A percentile compares a stretch with the other conserved stretches of the same genome.
Conservation (phyloP, 1,140 invertebrate species). For the Temnothorax curvispinosus region DNA sequence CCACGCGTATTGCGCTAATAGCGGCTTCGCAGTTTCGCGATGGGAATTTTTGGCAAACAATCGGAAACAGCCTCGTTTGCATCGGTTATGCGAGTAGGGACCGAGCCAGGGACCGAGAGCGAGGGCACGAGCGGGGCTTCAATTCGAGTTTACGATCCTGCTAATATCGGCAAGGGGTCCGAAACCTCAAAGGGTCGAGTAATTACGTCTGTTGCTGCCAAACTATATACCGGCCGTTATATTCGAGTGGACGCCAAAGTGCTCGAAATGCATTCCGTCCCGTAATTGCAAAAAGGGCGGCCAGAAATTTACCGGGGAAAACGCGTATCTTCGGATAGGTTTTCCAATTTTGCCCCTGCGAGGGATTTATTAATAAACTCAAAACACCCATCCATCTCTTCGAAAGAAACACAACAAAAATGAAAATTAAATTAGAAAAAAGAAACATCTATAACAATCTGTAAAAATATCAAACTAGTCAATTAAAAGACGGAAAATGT, state of each 20-base stretch:
- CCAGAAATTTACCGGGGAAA: neutral
- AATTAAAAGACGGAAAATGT: neutral
- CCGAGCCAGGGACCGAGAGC: neutral
- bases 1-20: neutral
- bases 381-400: neutral
- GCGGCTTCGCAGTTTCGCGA: neutral
- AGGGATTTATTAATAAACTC: conserved; percentile 14
- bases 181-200: conserved; percentile 61
- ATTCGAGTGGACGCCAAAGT: conserved; percentile 44
- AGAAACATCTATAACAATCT: neutral
- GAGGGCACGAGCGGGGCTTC: conserved; percentile 28
- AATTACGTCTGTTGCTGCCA: conserved; percentile 60
- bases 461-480: neutral
- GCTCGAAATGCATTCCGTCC: conserved; percentile 30
- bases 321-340: neutral
- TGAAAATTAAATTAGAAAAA: neutral
- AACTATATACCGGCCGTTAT: conserved; percentile 52
- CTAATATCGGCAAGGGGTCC: conserved; percentile 55
- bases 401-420: neutral
- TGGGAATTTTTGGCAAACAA: conserved; percentile 32
- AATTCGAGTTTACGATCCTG: conserved; percentile 55
- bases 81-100: conserved; percentile 31
- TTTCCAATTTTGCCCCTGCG: neutral
- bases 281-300: conserved; percentile 47
- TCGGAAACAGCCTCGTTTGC: conserved; percentile 24